Evolutionary conservation across 2,113 vertebrate species (phyloP).

Genomic region (Hyperoodon ampullatus): DNA sequence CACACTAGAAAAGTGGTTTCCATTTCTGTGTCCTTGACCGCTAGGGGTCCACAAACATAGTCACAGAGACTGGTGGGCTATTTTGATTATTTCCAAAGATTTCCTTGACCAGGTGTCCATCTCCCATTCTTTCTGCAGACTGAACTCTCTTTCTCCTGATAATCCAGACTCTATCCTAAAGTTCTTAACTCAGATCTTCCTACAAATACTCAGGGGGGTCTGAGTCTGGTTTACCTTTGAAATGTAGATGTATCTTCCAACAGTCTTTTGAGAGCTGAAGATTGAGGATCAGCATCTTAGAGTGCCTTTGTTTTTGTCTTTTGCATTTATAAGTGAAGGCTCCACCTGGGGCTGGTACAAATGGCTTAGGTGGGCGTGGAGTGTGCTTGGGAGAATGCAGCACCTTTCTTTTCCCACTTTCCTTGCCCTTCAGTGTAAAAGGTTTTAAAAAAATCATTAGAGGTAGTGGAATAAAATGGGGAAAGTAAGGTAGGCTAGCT

Average conservation of each 20-base stretch:
- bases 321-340: constrained; percentile 13
- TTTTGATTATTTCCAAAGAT: neutral
- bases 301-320: constrained; percentile 23
- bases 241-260: constrained; percentile 16
- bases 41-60: neutral
- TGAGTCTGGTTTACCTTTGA: constrained; percentile 30
- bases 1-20: neutral
- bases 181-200: neutral
- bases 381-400: neutral
- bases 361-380: neutral
- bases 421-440: neutral
- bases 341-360: neutral
- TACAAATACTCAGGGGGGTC: neutral
- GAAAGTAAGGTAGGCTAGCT: neutral
- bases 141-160: neutral
- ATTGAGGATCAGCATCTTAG: neutral
- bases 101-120: neutral
- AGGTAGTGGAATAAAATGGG: neutral
- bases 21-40: neutral
- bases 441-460: neutral
- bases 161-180: neutral
- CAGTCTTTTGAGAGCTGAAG: neutral
- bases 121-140: neutral
- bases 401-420: neutral
- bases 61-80: neutral